phyloP scores from a whole-genome alignment of 2,797 vertebrate species.

The Chloroceryle amazona region DNA sequence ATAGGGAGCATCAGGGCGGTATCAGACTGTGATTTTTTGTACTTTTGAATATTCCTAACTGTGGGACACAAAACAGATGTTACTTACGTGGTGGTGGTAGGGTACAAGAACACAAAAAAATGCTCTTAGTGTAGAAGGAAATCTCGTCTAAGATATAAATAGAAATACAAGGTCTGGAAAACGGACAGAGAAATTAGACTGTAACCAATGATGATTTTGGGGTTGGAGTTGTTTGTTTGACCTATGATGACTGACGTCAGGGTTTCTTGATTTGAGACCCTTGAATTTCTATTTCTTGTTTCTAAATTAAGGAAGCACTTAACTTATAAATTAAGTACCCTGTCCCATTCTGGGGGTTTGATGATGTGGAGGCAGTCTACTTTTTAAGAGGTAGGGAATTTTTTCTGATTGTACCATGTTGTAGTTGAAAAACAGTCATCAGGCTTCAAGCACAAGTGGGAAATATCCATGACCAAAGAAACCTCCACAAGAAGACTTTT shows the following conservation, averaged over 20 bases:
- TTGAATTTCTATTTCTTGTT: not conserved
- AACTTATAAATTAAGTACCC: too few relatives aligned
- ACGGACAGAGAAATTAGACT: not conserved
- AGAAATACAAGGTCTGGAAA: not conserved
- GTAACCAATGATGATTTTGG: not conserved
- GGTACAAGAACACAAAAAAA: not conserved
- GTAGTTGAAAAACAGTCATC: not conserved
- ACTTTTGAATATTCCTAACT: not conserved
- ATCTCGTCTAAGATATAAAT: not conserved
- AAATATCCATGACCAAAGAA: not conserved
- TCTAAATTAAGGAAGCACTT: constrained; percentile 32
- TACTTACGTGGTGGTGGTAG: fast-evolving
- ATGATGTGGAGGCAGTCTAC: not conserved
- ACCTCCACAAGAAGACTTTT: not conserved
- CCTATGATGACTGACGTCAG: not conserved
- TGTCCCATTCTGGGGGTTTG: not conserved
- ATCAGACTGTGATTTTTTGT: not conserved
- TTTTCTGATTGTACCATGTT: not conserved
- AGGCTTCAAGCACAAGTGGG: not conserved
- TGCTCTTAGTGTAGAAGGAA: not conserved
- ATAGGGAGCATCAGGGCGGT: not conserved
- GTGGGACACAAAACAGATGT: not conserved
- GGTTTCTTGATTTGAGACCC: not conserved
- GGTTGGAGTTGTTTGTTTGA: not conserved
- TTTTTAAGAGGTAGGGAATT: not conserved